phyloP scores from a whole-genome alignment of 2,113 vertebrate species.

The Clarias batrachus region DNA sequence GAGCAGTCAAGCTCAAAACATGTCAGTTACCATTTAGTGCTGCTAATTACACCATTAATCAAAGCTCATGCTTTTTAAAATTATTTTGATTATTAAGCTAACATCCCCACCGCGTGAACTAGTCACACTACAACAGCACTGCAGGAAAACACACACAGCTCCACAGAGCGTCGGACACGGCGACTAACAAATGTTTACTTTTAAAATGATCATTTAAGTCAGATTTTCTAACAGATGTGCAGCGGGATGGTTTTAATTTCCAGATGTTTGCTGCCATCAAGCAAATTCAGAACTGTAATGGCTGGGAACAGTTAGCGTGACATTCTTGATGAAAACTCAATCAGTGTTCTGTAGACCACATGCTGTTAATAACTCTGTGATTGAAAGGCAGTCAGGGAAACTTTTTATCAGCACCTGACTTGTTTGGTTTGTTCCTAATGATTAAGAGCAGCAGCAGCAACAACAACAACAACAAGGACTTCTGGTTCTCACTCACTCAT shows the following conservation, averaged over 20 bases:
- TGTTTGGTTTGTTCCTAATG: not conserved
- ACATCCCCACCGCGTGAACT: not conserved
- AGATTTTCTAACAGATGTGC: not conserved
- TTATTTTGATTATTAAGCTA: too few relatives aligned
- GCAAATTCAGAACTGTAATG: not conserved
- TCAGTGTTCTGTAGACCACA: not conserved
- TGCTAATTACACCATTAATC: not conserved
- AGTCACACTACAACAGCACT: not conserved
- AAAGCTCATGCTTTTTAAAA: not conserved
- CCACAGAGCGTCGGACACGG: not conserved
- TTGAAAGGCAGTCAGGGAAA: not conserved
- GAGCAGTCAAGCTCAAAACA: not conserved
- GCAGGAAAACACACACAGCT: not conserved
- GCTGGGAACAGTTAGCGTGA: not conserved
- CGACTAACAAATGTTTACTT: not conserved
- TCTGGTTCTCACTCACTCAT: too few relatives aligned
- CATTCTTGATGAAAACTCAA: not conserved
- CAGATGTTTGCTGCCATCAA: not conserved
- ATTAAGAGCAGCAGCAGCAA: not conserved
- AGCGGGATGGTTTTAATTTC: not conserved
- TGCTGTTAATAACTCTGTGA: not conserved
- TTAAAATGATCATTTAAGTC: not conserved
- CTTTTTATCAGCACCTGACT: not conserved
- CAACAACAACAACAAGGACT: not conserved
- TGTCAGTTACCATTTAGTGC: not conserved